These are phyloP conservation scores for Crocuta crocuta DNA, from an alignment of 2,113 vertebrate genomes.

Conservation along the genomic window DNA sequence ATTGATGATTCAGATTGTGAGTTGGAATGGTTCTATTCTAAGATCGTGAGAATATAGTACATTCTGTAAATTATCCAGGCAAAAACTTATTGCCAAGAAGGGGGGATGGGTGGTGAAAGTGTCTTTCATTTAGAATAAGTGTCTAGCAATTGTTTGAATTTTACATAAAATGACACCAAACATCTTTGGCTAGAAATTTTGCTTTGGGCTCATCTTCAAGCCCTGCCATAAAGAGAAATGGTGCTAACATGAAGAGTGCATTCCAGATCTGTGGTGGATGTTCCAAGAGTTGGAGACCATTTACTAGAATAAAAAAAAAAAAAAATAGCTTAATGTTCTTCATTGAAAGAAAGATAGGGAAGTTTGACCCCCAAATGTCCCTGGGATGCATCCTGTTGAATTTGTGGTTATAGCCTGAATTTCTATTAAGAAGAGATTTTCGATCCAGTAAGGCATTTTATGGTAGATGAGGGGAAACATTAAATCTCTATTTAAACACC, in stretches of 20 bases:
- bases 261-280: not conserved
- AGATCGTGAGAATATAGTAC: not conserved
- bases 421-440: not conserved
- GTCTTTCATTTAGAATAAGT: not conserved
- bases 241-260: not conserved
- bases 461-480: not conserved
- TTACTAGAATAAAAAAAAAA: not conserved
- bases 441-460: not conserved
- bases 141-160: not conserved
- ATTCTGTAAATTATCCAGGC: not conserved
- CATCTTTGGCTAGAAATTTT: not conserved
- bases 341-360: not conserved
- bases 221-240: not conserved
- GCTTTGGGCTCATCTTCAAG: not conserved
- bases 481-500: not conserved
- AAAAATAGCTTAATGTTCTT: not conserved
- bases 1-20: not conserved
- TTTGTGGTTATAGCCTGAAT: not conserved
- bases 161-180: conserved; percentile 28
- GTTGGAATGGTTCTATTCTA: not conserved
- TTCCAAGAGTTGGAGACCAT: not conserved
- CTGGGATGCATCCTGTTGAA: not conserved
- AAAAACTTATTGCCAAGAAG: not conserved
- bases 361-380: not conserved
- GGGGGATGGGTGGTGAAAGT: no score